Evolutionary conservation across 2,888 invertebrate genomes (phyloP).

Genomic region (Drosophila pseudotakahashii): DNA sequence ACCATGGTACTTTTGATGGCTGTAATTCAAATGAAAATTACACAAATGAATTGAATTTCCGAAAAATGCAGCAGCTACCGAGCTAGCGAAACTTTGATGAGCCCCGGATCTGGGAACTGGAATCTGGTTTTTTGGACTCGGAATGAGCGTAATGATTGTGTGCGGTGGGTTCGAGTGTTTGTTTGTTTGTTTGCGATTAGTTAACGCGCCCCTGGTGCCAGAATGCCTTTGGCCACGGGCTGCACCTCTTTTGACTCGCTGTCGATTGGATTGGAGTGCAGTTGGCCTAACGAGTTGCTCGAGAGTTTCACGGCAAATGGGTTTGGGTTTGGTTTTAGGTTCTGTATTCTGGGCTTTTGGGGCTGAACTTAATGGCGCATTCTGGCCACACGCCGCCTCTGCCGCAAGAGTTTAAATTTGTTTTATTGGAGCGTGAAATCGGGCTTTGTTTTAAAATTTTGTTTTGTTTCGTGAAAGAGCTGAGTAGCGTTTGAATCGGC

Average conservation of each 20-base stretch:
- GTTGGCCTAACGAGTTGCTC: constrained; percentile 58
- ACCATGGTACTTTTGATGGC: constrained; percentile 51
- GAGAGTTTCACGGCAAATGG: constrained; percentile 62
- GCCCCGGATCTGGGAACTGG: constrained; percentile 51
- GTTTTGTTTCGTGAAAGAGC: not conserved
- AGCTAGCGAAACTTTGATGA: constrained; percentile 65
- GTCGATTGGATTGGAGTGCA: constrained; percentile 64
- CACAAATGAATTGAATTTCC: constrained; percentile 74
- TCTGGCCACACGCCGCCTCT: constrained; percentile 53
- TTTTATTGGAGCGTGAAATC: constrained; percentile 77
- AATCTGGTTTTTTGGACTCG: constrained; percentile 42
- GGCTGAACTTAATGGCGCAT: constrained; percentile 60
- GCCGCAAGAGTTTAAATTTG: constrained; percentile 53
- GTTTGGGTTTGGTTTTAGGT: constrained; percentile 43
- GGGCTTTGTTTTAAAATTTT: constrained; percentile 44
- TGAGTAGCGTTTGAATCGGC: not conserved
- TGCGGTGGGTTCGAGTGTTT: constrained; percentile 24
- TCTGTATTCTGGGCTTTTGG: not conserved
- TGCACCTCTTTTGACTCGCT: constrained; percentile 34
- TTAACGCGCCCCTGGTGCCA: constrained; percentile 52
- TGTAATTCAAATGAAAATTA: constrained; percentile 74
- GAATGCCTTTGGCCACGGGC: constrained; percentile 41
- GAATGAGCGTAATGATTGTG: constrained; percentile 44
- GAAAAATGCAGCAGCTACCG: constrained; percentile 43
- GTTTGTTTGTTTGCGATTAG: constrained; percentile 69